Evolutionary conservation across 2,113 vertebrate genomes (phyloP).

Genomic region (Glaucomys volans): DNA sequence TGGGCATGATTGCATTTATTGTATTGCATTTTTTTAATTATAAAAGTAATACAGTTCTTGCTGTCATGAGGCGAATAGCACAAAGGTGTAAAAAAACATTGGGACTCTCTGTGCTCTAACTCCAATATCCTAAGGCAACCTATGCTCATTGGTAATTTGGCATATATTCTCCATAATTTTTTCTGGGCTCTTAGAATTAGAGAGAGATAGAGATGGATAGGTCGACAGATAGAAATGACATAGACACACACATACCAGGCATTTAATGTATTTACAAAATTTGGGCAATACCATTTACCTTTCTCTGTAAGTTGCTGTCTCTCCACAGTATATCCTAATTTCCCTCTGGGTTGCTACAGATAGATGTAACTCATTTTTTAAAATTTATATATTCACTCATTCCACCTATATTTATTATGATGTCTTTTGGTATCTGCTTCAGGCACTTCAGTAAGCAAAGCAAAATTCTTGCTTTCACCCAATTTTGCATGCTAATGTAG

Average conservation of each 20-base stretch:
- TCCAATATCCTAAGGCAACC: neutral
- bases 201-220: neutral
- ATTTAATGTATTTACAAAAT: constrained; percentile 28
- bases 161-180: neutral
- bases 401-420: constrained; percentile 47
- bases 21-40: constrained; percentile 45
- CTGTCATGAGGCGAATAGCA: constrained; percentile 16
- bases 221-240: neutral
- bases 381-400: neutral
- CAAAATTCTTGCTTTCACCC: neutral
- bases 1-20: constrained; percentile 56
- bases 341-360: neutral
- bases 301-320: constrained; percentile 23
- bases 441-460: constrained; percentile 14
- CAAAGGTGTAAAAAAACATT: constrained; percentile 2
- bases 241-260: neutral
- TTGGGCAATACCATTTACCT: neutral
- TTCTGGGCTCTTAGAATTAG: constrained; percentile 37
- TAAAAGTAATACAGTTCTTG: constrained; percentile 58
- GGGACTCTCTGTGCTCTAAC: neutral
- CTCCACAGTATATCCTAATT: neutral
- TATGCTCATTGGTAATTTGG: constrained; percentile 52
- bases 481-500: neutral
- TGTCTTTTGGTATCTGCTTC: neutral
- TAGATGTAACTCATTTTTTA: neutral